These are phyloP conservation scores for Manis pentadactyla DNA, from an alignment of 2,797 vertebrate genomes.

Conservation along the genomic window DNA sequence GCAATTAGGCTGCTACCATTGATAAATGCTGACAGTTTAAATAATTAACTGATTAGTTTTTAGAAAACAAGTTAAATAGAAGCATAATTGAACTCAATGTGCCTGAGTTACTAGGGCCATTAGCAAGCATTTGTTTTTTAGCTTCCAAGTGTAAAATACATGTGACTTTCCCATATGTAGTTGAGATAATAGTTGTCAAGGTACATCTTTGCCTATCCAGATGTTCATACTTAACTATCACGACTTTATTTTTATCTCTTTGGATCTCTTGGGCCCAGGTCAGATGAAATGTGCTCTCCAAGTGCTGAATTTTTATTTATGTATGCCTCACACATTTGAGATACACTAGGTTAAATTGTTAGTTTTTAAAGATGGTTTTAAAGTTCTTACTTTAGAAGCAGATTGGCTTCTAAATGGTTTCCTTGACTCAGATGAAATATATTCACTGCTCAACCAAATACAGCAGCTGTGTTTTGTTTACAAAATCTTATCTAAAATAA, in stretches of 20 bases:
- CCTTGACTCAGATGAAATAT: constrained; percentile 56
- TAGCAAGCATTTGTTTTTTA: not conserved
- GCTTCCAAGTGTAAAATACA: not conserved
- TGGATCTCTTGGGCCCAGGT: not conserved
- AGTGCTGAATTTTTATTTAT: constrained; percentile 20
- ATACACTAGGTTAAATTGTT: not conserved
- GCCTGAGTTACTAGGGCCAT: not conserved
- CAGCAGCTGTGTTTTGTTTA: constrained; percentile 64
- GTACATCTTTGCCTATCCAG: not conserved
- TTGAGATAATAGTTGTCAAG: not conserved
- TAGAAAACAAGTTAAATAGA: not conserved
- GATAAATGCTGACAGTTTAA: not conserved
- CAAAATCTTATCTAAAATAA: constrained; percentile 66
- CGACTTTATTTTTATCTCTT: not conserved
- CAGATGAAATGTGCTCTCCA: not conserved
- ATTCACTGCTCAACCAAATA: constrained; percentile 57
- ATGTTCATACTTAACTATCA: constrained; percentile 36
- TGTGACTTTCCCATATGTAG: not conserved
- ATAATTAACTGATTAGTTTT: not conserved
- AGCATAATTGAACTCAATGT: not conserved
- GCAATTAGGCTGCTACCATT: not conserved
- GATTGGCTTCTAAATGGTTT: not conserved
- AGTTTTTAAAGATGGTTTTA: constrained; percentile 4
- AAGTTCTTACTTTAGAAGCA: constrained; percentile 1
- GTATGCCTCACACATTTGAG: not conserved